These are phyloP conservation scores for Drosophila virilis DNA, from an alignment of 1,140 invertebrate genomes.

Conservation along the genomic window DNA sequence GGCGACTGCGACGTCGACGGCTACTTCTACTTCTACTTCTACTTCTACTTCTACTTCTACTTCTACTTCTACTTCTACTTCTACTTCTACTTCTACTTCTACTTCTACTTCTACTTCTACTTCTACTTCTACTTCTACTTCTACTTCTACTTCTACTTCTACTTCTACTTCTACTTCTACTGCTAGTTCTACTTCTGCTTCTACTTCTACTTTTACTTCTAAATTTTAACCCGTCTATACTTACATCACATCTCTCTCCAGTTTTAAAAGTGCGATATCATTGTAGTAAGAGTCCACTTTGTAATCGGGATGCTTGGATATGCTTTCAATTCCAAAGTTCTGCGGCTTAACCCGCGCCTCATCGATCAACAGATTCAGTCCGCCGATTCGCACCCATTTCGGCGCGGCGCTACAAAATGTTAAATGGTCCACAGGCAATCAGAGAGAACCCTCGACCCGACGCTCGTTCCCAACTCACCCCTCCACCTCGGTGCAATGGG, in stretches of 20 bases:
- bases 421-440: neutral
- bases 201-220: neutral
- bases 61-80: neutral
- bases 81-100: neutral
- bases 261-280: conserved; percentile 69
- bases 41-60: neutral
- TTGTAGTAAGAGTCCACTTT: conserved; percentile 58
- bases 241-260: conserved; percentile 60
- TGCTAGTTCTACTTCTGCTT: neutral
- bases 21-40: neutral
- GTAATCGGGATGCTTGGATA: conserved; percentile 65
- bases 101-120: neutral
- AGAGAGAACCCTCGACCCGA: neutral
- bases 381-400: conserved; percentile 71
- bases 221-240: conserved; percentile 13
- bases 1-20: too few relatives aligned
- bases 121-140: neutral
- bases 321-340: conserved; percentile 43
- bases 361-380: conserved; percentile 62
- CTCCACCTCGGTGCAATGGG: conserved; percentile 68
- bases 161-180: neutral
- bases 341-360: conserved; percentile 53
- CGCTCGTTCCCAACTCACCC: conserved; percentile 53
- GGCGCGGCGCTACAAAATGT: conserved; percentile 51
- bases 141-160: neutral